phyloP scores from a whole-genome alignment of 2,113 vertebrate species.

The Capricornis sumatraensis region DNA sequence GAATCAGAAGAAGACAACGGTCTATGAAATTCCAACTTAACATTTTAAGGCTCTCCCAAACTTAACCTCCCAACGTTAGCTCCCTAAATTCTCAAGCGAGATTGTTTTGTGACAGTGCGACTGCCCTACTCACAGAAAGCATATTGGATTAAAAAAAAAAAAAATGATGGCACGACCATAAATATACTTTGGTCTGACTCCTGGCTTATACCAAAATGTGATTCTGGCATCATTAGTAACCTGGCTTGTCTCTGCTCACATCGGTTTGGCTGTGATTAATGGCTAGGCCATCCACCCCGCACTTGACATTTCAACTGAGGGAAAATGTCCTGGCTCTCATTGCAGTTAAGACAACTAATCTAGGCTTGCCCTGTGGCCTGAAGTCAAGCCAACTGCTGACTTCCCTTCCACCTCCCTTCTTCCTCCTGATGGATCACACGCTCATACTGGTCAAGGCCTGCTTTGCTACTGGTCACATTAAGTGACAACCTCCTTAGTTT shows the following conservation, averaged over 20 bases:
- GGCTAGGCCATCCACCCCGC: not conserved
- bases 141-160: not conserved
- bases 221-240: not conserved
- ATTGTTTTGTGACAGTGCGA: not conserved
- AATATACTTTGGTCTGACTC: not conserved
- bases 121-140: not conserved
- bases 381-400: not conserved
- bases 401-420: not conserved
- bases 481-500: not conserved
- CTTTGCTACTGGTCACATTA: not conserved
- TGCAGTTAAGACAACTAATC: not conserved
- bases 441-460: not conserved
- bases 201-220: not conserved
- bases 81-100: not conserved
- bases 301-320: not conserved
- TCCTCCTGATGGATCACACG: not conserved
- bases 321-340: not conserved
- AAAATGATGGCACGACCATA: not conserved
- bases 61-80: not conserved
- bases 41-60: not conserved
- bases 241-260: not conserved
- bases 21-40: not conserved
- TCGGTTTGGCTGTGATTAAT: not conserved
- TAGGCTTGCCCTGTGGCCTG: not conserved
- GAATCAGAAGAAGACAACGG: not conserved